Base-by-base conservation (phyloP, 1,140 invertebrate genomes). In the Drosophila melanica region DNA sequence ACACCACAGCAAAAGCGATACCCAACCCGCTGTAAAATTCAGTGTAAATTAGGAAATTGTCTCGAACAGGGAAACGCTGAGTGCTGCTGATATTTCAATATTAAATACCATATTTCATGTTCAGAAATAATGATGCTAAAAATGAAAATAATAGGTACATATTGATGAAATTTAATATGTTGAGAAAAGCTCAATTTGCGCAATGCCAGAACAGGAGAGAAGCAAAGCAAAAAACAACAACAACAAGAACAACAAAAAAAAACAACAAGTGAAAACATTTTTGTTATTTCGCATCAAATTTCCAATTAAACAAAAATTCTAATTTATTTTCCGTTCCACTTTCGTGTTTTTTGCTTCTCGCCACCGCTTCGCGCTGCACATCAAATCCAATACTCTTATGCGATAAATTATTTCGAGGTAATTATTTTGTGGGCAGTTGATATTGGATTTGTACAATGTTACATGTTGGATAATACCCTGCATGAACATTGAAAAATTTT, bases 231-330 rank as follows among this genome's bases (percentile, higher is more conserved):
- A 54, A 41, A 58, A 47, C 9, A 60, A 54, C 33, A 57, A 66
- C n/a, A 45, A n/a, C 14, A 37, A n/a, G n/a, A n/a, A 37, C 35
- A 67, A 3, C 35, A 60, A 18, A n/a, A 47, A 20, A 42, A 11
- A 42, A 42, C 42, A 14, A 60, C 55, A 68, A 65, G 35, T 54
- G 41, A 45, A 48, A 58, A 57, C 39, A 72, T 72, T 72, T 67
- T 69, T 72, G 73, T 64, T 76, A 67, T 73, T 65, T 74, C 57
- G 84, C 77, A 84, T 87, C 84, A 69, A 87, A 89, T 87, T 80
- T 90, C 84, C 84, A 87, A 87, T 87, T 87, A 87, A 89, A 89
- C 84, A 80, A 77, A 79, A 87, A 87, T 89, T 89, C 76, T 82
- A 79, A 84, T 89, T 89, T 84, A 79, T 87, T 63, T 87, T 72